Base-by-base conservation (phyloP, 2,113 vertebrate genomes). In the Anarrhichthys ocellatus region DNA sequence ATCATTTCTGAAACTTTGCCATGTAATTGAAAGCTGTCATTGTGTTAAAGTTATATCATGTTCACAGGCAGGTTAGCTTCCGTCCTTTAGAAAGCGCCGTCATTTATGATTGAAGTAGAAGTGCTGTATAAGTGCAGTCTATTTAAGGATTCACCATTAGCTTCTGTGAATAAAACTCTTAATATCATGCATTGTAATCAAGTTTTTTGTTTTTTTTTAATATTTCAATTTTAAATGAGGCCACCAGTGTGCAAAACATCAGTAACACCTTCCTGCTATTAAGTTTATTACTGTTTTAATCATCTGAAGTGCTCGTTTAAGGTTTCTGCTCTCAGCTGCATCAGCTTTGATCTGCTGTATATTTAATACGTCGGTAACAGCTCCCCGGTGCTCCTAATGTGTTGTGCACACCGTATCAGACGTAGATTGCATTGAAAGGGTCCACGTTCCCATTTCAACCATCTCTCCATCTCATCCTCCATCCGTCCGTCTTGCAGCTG, bases 401-500 rank as follows among this genome's bases (percentile, higher is more conserved):
- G 66, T 70, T 79, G 36, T 24, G 6, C 71, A 50, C 38, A 2
- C 13, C 5, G 14, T 20, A 58, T 54, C 62, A 17, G 61, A 20
- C 9, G 2, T 73, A 0, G 17, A 1, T 38, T 34, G 24, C 38
- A 6, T 34, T 72, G 1, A 66, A 44, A 50, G 46, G 18, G 5
- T 44, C 34, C 56, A 24, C 65, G 62, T 83, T 63, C 61, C 7
- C 85, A 84, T 87, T 63, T 80, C 73, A 65, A 66, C 56, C 80
- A 59, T 63, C 66, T 69, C 9, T 17, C 36, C 81, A 83, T 81
- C 62, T 87, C 73, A 73, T 54, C 71, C 64, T 77, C 68, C 71
- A 56, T 67, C 38, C 72, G 1, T 69, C 32, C 40, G n/a, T 22
- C 48, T 67, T 42, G 11, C 86, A 94, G 93, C 86, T 92, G 76